Percentiles rank a stretch among this genome's conserved stretches.
phyloP scores from a whole-genome alignment of 2,113 vertebrate genomes.

The Platysternon megacephalum region DNA sequence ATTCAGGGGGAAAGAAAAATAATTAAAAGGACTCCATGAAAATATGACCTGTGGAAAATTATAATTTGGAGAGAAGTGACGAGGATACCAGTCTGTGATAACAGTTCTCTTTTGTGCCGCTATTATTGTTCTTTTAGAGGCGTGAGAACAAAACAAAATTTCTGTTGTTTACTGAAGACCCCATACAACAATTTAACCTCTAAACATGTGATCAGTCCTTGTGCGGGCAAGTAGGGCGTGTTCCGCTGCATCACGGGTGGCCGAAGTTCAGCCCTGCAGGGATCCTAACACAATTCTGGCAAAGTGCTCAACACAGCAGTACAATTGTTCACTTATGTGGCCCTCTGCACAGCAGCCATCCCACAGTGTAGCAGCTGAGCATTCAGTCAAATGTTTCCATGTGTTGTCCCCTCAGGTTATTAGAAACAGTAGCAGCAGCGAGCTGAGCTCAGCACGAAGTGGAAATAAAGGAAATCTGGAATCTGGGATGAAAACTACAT shows the following conservation, averaged over 20 bases:
- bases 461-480: background rate
- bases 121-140: background rate
- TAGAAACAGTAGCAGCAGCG: background rate
- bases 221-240: rapidly evolving
- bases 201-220: rapidly evolving
- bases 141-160: background rate
- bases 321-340: background rate
- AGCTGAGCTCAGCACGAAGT: background rate
- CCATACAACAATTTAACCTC: background rate
- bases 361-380: background rate
- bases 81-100: background rate
- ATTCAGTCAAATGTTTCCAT: background rate
- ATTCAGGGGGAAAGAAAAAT: background rate
- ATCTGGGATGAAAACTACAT: background rate
- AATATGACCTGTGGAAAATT: background rate
- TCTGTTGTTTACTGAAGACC: background rate
- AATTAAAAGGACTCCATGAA: background rate
- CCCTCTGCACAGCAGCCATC: background rate
- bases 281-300: rapidly evolving
- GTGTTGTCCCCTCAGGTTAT: background rate
- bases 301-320: rapidly evolving
- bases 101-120: background rate
- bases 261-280: background rate
- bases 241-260: background rate
- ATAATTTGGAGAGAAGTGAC: background rate